These are phyloP conservation scores for Drosophila nigromelanica DNA, from an alignment of 1,140 invertebrate genomes.

Conservation along the genomic window DNA sequence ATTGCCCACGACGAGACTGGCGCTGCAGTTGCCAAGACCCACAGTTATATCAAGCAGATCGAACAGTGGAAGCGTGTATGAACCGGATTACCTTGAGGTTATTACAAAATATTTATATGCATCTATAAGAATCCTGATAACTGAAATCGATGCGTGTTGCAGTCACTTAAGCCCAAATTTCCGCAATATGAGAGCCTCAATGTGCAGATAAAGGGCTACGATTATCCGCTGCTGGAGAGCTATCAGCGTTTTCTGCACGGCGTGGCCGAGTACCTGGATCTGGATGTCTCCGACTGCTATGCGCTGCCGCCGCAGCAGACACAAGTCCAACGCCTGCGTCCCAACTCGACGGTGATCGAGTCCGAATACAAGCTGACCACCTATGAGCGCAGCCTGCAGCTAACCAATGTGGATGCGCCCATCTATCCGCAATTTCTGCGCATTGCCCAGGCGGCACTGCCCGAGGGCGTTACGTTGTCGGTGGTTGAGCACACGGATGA, in stretches of 20 bases:
- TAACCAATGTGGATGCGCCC: constrained; percentile 86
- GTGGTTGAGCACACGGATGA: constrained; percentile 87
- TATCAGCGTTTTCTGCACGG: constrained; percentile 91
- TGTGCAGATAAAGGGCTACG: constrained; percentile 92
- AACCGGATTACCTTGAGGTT: constrained; percentile 86
- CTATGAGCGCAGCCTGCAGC: constrained; percentile 91
- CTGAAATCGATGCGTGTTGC: constrained; percentile 47
- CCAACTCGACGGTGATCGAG: constrained; percentile 87
- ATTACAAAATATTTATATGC: constrained; percentile 18
- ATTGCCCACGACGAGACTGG: constrained; percentile 29
- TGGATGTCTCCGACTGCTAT: constrained; percentile 91
- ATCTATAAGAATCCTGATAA: background rate
- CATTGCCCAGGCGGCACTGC: constrained; percentile 88
- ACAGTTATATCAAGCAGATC: constrained; percentile 5
- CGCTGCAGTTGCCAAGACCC: constrained; percentile 37
- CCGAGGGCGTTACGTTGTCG: constrained; percentile 89
- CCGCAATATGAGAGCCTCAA: constrained; percentile 91
- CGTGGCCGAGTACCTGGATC: constrained; percentile 88
- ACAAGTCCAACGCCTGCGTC: constrained; percentile 89
- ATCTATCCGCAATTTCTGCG: constrained; percentile 88
- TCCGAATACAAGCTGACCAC: constrained; percentile 89
- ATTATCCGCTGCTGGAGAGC: constrained; percentile 91
- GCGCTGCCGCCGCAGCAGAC: constrained; percentile 88
- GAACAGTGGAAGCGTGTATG: constrained; percentile 84
- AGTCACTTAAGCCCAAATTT: constrained; percentile 87